phyloP scores from a whole-genome alignment of 2,113 vertebrate species.

The Nothobranchius kuhntae region DNA sequence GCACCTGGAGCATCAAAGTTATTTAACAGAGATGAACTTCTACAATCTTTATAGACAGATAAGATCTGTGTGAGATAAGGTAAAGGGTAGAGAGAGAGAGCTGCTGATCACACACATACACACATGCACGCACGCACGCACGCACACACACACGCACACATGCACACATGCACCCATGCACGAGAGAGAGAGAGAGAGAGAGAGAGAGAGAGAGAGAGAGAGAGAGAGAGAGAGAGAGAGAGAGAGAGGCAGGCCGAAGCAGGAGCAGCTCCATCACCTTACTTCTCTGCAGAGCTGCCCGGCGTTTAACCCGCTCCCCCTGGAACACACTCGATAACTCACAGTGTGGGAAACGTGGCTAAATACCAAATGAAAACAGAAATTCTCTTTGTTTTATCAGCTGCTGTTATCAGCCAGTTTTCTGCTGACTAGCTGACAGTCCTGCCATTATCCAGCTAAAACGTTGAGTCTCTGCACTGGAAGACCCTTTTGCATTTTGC shows the following conservation, averaged over 20 bases:
- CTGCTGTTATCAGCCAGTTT: conserved; percentile 59
- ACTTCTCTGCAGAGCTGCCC: conserved; percentile 60
- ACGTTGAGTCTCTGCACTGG: conserved; percentile 15
- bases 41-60: no score
- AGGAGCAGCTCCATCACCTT: conserved; percentile 57
- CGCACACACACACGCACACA: no score
- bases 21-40: background rate
- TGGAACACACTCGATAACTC: conserved; percentile 66
- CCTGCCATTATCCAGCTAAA: conserved; percentile 53
- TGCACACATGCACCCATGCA: no score
- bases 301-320: conserved; percentile 68
- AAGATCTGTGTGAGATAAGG: no score
- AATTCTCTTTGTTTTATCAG: conserved; percentile 70
- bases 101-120: no score
- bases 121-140: no score
- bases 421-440: conserved; percentile 43
- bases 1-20: no score
- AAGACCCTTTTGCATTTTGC: background rate
- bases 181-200: background rate
- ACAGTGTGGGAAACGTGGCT: conserved; percentile 48
- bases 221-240: no score
- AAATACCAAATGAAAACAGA: conserved; percentile 71
- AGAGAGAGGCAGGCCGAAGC: conserved; percentile 3
- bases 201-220: conserved; percentile 5
- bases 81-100: no score